Evolutionary conservation across 2,113 vertebrate species (phyloP).

Genomic region (Pelecanus crispus): DNA sequence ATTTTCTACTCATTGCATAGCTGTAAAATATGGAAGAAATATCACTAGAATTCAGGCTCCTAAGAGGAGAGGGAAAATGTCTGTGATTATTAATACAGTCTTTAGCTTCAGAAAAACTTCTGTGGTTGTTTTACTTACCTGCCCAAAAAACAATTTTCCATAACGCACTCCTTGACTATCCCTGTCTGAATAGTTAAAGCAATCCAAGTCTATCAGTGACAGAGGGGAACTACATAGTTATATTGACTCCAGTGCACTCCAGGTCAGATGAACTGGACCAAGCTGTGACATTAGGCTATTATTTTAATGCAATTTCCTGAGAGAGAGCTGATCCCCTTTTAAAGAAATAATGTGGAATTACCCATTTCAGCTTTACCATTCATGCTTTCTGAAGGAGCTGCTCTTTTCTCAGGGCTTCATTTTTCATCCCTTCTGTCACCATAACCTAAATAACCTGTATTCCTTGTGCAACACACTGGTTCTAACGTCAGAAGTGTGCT

Average conservation of each 20-base stretch:
- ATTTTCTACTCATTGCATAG: not conserved
- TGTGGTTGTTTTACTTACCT: not conserved
- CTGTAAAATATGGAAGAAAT: not conserved
- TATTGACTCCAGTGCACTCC: not conserved
- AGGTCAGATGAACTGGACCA: not conserved
- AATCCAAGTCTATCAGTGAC: not conserved
- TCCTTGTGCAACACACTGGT: not conserved
- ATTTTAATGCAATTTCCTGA: slow-evolving; percentile 13
- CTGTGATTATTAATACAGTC: not conserved
- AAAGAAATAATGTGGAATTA: not conserved
- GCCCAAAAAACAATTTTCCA: not conserved
- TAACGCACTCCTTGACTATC: not conserved
- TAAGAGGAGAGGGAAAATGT: not conserved
- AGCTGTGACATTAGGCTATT: not conserved
- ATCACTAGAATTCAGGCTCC: not conserved
- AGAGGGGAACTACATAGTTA: not conserved
- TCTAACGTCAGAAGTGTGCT: slow-evolving; percentile 30
- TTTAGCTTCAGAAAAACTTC: not conserved
- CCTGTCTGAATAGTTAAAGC: not conserved
- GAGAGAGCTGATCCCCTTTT: slow-evolving; percentile 6
- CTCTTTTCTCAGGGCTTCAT: slow-evolving; percentile 35
- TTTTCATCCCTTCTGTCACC: slow-evolving; percentile 38
- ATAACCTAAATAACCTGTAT: slow-evolving; percentile 30
- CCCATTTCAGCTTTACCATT: not conserved
- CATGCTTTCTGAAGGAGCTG: slow-evolving; percentile 7